Evolutionary conservation across 2,797 vertebrate species (phyloP).

Genomic region (Echeneis naucrates): DNA sequence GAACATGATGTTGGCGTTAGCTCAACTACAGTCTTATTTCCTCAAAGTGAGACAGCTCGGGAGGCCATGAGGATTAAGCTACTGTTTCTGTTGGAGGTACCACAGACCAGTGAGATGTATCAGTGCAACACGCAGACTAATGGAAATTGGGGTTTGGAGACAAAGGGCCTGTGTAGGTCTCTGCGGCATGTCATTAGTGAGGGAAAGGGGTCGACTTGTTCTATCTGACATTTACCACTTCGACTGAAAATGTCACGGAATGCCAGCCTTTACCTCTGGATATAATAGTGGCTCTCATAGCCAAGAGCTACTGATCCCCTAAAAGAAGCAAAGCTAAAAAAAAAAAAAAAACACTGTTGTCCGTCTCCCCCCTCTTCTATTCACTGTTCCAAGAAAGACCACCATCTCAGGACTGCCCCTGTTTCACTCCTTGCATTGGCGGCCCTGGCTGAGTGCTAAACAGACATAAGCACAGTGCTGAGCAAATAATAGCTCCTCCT

Average conservation of each 20-base stretch:
- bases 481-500: not conserved
- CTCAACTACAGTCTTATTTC: constrained; percentile 8
- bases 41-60: constrained; percentile 21
- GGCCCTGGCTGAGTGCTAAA: constrained; percentile 7
- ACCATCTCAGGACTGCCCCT: constrained; percentile 9
- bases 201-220: constrained; percentile 70
- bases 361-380: constrained; percentile 38
- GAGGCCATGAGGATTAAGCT: constrained; percentile 38
- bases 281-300: constrained; percentile 72
- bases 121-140: constrained; percentile 61
- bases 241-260: constrained; percentile 84
- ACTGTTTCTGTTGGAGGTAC: constrained; percentile 46
- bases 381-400: constrained; percentile 42
- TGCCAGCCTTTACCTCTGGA: constrained; percentile 80
- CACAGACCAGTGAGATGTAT: constrained; percentile 51
- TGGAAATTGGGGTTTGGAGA: constrained; percentile 61
- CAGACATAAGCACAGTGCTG: not conserved
- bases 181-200: constrained; percentile 73
- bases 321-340: no score
- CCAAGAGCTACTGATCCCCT: constrained; percentile 77
- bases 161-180: constrained; percentile 63
- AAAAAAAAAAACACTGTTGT: constrained; percentile 32
- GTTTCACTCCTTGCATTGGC: constrained; percentile 18
- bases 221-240: constrained; percentile 83
- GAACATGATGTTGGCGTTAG: constrained; percentile 3